phyloP scores from a whole-genome alignment of 1,140 invertebrate species.

The Ditylenchus dipsaci region DNA sequence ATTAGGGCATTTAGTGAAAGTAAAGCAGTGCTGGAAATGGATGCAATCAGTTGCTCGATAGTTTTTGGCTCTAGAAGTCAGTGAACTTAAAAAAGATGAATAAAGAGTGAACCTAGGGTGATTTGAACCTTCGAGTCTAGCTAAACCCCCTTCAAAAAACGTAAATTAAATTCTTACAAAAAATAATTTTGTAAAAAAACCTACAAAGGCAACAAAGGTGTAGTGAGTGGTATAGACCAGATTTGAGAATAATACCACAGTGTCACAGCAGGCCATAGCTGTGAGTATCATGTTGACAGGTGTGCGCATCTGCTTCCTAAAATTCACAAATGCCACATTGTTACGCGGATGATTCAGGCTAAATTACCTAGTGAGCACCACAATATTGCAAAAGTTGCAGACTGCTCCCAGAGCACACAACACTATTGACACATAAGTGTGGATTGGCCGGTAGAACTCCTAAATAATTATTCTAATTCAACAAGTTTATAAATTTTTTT shows the following conservation, averaged over 20 bases:
- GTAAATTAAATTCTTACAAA: too few species aligned
- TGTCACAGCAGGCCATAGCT: conserved; percentile 57
- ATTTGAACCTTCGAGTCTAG: too few species aligned
- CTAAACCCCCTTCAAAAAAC: too few species aligned
- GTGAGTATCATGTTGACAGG: conserved; percentile 57
- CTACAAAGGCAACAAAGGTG: conserved; percentile 54
- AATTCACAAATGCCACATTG: conserved; percentile 25
- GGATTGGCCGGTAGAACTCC: neutral
- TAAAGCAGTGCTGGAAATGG: too few species aligned
- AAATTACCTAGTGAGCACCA: conserved; percentile 51
- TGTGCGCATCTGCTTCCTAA: conserved; percentile 54
- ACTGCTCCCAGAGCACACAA: conserved; percentile 49
- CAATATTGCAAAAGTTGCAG: conserved; percentile 56
- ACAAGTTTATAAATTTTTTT: conserved; percentile 41
- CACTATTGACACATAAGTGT: conserved; percentile 48
- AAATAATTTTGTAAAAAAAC: neutral
- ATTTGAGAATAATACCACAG: conserved; percentile 53
- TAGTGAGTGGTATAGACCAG: conserved; percentile 57
- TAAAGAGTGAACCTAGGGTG: too few species aligned
- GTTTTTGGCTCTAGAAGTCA: too few species aligned
- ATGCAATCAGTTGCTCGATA: too few species aligned
- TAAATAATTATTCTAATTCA: conserved; percentile 13
- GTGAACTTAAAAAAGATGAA: too few species aligned
- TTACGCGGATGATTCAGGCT: conserved; percentile 8
- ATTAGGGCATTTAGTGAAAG: too few species aligned